Evolutionary conservation across 2,888 invertebrate genomes (phyloP).

Genomic region (Chrysodeixis includens): DNA sequence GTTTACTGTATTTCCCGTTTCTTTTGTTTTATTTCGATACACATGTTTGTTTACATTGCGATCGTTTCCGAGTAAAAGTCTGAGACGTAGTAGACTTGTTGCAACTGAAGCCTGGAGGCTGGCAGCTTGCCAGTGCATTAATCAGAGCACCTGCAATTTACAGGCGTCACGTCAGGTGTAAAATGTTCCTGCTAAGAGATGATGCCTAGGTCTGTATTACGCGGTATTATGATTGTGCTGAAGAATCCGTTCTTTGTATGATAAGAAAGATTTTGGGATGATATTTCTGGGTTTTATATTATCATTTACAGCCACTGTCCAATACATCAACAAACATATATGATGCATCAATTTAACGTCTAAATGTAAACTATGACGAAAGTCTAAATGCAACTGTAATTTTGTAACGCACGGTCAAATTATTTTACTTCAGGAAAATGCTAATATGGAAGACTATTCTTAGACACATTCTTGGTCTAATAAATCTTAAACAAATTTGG

Average conservation of each 20-base stretch:
- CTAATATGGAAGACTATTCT: too few species aligned
- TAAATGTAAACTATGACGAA: too few species aligned
- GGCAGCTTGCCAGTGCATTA: constrained; percentile 71
- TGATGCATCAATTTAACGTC: too few species aligned
- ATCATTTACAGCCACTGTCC: too few species aligned
- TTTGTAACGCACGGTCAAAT: too few species aligned
- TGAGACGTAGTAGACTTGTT: constrained; percentile 64
- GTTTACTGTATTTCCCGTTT: not conserved
- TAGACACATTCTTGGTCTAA: constrained; percentile 7
- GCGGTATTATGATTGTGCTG: constrained; percentile 20
- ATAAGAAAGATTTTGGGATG: too few species aligned
- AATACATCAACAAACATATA: too few species aligned
- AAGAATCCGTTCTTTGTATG: constrained; percentile 7
- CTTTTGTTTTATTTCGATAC: constrained; percentile 30
- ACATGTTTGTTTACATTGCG: constrained; percentile 50
- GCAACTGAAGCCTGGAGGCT: constrained; percentile 66
- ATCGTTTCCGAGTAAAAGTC: constrained; percentile 49
- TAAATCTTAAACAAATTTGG: constrained; percentile 3
- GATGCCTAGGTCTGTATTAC: constrained; percentile 40
- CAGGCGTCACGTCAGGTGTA: constrained; percentile 59
- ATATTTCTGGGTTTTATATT: too few species aligned
- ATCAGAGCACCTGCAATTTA: constrained; percentile 72
- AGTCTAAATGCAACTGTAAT: too few species aligned
- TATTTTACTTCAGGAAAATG: too few species aligned
- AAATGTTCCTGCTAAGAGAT: constrained; percentile 48